A percentile compares a stretch with the other conserved stretches of the same genome.
These are phyloP conservation scores for Congeria kusceri DNA, from an alignment of 2,888 invertebrate genomes.

Conservation along the genomic window DNA sequence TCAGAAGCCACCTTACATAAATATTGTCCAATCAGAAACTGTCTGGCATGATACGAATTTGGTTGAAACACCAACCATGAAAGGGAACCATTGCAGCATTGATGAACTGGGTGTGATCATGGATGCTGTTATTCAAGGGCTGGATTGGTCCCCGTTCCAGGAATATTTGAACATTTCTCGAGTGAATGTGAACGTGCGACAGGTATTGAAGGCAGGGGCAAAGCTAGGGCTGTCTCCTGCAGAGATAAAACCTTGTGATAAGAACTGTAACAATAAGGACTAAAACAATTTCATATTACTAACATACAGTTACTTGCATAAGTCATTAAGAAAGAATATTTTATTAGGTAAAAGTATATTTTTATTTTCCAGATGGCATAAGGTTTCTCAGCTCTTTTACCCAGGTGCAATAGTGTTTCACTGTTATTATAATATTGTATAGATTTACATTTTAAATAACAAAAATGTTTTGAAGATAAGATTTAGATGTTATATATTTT, in stretches of 20 bases:
- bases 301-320: no score
- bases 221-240: constrained; percentile 38
- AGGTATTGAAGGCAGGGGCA: constrained; percentile 88
- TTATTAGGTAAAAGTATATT: no score
- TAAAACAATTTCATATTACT: no score
- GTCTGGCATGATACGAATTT: constrained; percentile 17
- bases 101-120: constrained; percentile 56
- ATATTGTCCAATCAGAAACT: constrained; percentile 29
- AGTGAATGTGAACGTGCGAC: constrained; percentile 97
- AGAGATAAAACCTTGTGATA: constrained; percentile 46
- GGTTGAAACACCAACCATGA: constrained; percentile 28
- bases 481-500: no score
- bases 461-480: no score
- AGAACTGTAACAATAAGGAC: neutral
- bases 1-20: constrained; percentile 28
- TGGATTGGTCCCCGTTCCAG: constrained; percentile 74
- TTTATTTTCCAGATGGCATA: no score
- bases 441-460: no score
- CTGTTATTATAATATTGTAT: no score
- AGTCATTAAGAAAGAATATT: no score
- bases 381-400: no score
- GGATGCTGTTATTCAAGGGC: constrained; percentile 40
- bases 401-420: no score
- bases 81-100: constrained; percentile 31
- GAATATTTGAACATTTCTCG: constrained; percentile 90